A percentile compares a stretch with the other conserved stretches of the same genome.
phyloP scores from a whole-genome alignment of 2,888 invertebrate genomes.

The Strigamia transsilvanica region DNA sequence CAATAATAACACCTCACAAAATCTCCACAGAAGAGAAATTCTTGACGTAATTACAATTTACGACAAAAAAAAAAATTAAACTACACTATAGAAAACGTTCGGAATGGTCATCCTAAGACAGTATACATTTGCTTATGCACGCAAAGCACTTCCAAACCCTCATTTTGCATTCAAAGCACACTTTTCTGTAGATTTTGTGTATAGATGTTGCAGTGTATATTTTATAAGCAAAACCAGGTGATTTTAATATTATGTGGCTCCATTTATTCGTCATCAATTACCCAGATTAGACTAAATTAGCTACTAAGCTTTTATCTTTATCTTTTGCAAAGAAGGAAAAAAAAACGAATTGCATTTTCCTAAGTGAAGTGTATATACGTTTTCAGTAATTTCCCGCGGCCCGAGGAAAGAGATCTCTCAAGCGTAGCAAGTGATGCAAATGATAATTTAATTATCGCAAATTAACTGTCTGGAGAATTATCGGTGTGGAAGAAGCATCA shows the following conservation, averaged over 20 bases:
- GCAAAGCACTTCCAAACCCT: no score
- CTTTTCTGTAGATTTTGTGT: no score
- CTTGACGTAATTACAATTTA: no score
- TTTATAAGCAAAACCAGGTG: no score
- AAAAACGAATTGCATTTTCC: neutral
- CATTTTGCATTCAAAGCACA: no score
- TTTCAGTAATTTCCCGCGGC: neutral
- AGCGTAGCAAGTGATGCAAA: conserved; percentile 28
- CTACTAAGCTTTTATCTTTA: neutral
- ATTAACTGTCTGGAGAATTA: conserved; percentile 34
- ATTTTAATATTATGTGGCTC: neutral
- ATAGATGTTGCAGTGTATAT: no score
- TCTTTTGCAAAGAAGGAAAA: neutral
- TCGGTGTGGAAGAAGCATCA: conserved; percentile 14
- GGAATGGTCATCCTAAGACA: no score
- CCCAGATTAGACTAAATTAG: neutral
- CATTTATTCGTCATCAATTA: neutral
- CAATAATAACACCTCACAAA: no score
- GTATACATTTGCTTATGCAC: no score
- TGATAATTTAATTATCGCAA: conserved; percentile 38
- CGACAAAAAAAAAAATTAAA: no score
- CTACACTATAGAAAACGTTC: no score
- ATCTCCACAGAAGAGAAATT: no score
- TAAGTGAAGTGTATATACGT: neutral
- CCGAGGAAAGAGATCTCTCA: conserved; percentile 10